Base-by-base conservation (phyloP, 2,888 invertebrate species). In the Rosalia funebris region DNA sequence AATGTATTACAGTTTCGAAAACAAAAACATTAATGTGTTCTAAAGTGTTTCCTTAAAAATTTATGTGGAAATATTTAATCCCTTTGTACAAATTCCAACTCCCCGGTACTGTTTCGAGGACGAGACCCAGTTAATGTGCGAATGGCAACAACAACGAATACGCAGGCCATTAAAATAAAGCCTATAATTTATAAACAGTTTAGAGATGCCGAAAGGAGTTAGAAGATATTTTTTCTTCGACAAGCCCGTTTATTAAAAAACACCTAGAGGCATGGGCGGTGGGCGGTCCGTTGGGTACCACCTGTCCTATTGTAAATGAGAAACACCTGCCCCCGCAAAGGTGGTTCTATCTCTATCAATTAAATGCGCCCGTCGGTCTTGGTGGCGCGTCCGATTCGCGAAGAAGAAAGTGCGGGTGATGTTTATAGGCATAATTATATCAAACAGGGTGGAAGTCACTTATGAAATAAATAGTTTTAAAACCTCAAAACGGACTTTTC, bases 311-410 rank as follows among this genome's bases (percentile, higher is more conserved):
- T 58, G 52, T 53, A 41, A 53, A 41, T 32, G 10, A 10, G 14
- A 41, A 53, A 46, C 62, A 63, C 62, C 62, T 63, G 62, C 62
- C 59, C 59, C 59, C 62, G 59, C 58, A 59, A 59, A 63, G 56
- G 57, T 46, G 56, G 19, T 48, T 57, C 58, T 58, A 58, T 52
- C 37, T 50, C 52, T 58, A 37, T 52, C 17, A 45, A 50, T 34
- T 34, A 34, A n/a, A 7, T 25, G 25, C 25, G 25, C 7, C 25
- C 7, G 25, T 25, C 25, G 4, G 4, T 25, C 7, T 7, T 25
- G 7, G 25, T 25, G 25, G 25, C 25, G 7, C 7, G 25, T 7
- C 25, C 25, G 25, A 25, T 3, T 25, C 25, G 25, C n/a, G n/a
- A n/a, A n/a, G n/a, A n/a, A n/a, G n/a, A n/a, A n/a, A n/a, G n/a